These are phyloP conservation scores for Andrena minutula DNA, from an alignment of 2,888 invertebrate species.

Conservation along the genomic window DNA sequence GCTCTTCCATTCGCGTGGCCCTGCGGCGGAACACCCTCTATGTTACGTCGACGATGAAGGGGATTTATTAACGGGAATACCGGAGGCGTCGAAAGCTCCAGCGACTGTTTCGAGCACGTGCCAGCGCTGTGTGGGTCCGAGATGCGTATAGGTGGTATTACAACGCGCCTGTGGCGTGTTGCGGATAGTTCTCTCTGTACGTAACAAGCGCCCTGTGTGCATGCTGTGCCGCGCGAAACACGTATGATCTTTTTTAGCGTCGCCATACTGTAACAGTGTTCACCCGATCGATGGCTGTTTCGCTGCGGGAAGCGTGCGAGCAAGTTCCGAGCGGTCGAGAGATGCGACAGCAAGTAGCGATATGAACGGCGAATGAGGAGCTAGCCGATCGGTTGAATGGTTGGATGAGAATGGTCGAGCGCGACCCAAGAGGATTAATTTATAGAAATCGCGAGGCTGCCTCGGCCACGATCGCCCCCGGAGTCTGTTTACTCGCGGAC, in stretches of 20 bases:
- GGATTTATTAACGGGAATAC: constrained; percentile 14
- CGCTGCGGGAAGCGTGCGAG: constrained; percentile 1
- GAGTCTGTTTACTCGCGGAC: not conserved
- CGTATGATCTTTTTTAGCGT: constrained; percentile 43
- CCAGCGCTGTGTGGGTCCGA: not conserved
- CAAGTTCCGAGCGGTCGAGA: constrained; percentile 29
- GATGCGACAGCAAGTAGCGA: constrained; percentile 10
- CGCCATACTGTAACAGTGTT: constrained; percentile 17
- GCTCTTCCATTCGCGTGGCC: no score
- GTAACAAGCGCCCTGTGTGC: constrained; percentile 54
- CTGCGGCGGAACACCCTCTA: no score
- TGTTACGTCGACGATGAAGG: no score
- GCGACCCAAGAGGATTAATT: not conserved
- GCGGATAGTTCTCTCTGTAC: constrained; percentile 44
- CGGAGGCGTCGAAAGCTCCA: constrained; percentile 22
- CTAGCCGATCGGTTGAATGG: not conserved
- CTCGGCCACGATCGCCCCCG: constrained; percentile 3
- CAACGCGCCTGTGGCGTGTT: not conserved
- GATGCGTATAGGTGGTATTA: not conserved
- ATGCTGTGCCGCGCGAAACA: constrained; percentile 40
- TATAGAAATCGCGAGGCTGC: not conserved
- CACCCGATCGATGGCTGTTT: constrained; percentile 4
- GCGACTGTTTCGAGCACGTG: constrained; percentile 28
- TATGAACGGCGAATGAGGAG: not conserved
- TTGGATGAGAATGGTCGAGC: not conserved